Evolutionary conservation across 2,888 invertebrate species (phyloP), one percentile per base, ranked within the genome.

Genomic region (Lagria hirta): DNA sequence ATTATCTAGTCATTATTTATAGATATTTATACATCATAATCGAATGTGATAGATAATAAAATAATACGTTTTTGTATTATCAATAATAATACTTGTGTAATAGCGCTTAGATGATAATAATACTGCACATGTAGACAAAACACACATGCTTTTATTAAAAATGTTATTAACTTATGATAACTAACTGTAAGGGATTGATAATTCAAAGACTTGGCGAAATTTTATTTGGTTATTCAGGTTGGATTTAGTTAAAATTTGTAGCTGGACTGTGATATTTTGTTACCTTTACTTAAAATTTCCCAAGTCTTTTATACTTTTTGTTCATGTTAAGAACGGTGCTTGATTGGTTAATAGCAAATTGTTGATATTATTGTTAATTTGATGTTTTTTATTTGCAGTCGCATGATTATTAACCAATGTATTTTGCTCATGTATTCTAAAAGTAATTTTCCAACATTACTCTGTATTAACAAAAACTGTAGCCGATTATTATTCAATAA

Each of bases 121-220:
- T 28, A 37, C 48, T 52, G 56, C 61, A 60, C 59, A 55, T 60
- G 60, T 62, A 62, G 58, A 59, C 57, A 59, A 57, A 40, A 56
- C 56, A 60, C 58, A 54, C 43, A 33, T 32, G 16, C 14, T 13
- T 33, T 22, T 22, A 12, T 32, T 3, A 15, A 4, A 24, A 11
- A 11, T 38, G 29, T 29, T 38, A 40, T 15, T 11, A 14, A 10
- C 15, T 34, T 13, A 14, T 27, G 10, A 27, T 10, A 3, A 27
- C 3, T 28, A 28, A 15, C 20, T 30, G 17, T 27, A 18, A 21
- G 3, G 17, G 4, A 18, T 6, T 35, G 11, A 23, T 35, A n/a
- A 4, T 24, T n/a, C 17, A 18, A 27, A 27, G 33, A 5, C 27
- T 32, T 33, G 33, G 33, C 6, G 6, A 20, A 15, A 26, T 43